Evolutionary conservation across 2,113 vertebrate species (phyloP), one percentile per base, ranked within the genome.

Genomic region (Ceratotherium simum): DNA sequence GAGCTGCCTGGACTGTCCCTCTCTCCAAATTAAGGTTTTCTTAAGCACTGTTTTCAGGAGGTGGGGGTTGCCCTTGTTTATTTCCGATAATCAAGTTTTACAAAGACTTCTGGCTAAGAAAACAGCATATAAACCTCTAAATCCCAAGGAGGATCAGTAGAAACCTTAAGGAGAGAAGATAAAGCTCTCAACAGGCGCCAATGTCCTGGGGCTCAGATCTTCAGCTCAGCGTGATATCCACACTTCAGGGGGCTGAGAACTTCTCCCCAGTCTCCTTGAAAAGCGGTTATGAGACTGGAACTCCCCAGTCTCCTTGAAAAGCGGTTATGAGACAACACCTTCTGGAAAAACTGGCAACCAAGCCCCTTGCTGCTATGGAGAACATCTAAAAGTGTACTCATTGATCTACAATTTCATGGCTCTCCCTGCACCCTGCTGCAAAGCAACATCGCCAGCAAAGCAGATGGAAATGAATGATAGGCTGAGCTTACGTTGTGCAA

Each of bases 131-230:
- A 96, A 95, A n/a, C 60, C 51, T 91, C 75, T 90, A 94, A 95
- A 96, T 92, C 87, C 96, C 81, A 87, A 82, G 16, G 56, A 97
- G 42, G 31, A 31, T 75, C 72, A 75, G 56, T 16, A 86, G 80
- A 94, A 97, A 80, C 46, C 31, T 72, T 39, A 83, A 92, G 60
- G 54, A 51, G 46, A 56, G 46, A 81, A 96, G 92, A 98, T 94
- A 97, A 97, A 97, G 42, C 73, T 97, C 96, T 97, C 78, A 78
- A 93, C 9, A 94, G 93, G 82, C 14, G 1, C 80, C 79, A 81
- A 46, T 81, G 54, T 83, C 94, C 88, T 62, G 4, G 67, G 85
- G 27, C 27, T 96, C 79, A 85, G 29, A 75, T 94, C 73, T 56
- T 89, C 58, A 85, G 11, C 73, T 90, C 92, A 90, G 39, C 42